phyloP scores from a whole-genome alignment of 2,113 vertebrate species.

The Pterocles gutturalis region DNA sequence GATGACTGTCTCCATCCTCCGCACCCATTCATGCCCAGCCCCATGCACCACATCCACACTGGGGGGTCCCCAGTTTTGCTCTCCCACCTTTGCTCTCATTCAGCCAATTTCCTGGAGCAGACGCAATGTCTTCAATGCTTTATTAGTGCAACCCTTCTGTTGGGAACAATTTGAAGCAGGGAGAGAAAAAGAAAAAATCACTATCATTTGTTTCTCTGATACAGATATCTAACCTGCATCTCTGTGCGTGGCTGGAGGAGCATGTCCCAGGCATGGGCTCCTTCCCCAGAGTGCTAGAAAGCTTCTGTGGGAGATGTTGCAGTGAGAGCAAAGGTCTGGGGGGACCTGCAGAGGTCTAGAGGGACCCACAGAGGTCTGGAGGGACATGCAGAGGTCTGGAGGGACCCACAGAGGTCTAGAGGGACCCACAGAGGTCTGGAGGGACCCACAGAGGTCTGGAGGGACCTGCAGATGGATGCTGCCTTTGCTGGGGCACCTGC shows the following conservation, averaged over 20 bases:
- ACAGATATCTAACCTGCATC: fast-evolving
- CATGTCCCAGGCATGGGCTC: fast-evolving
- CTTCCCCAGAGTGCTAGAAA: neutral
- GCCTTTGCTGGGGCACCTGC: neutral
- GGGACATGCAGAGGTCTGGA: no score
- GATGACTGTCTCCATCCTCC: neutral
- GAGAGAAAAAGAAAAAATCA: neutral
- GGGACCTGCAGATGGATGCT: neutral
- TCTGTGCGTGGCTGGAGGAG: neutral
- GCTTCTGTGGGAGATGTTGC: neutral
- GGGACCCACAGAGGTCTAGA: no score
- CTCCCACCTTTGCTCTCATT: no score
- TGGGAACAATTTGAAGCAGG: neutral
- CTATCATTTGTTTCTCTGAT: neutral
- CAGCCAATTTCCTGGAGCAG: neutral
- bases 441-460: neutral
- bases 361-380: no score
- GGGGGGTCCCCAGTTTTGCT: neutral
- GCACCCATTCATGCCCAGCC: neutral
- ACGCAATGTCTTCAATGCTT: neutral
- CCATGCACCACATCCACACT: fast-evolving
- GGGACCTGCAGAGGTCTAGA: neutral
- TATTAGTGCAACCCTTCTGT: neutral
- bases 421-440: neutral
- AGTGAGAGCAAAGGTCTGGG: neutral